Evolutionary conservation across 2,113 vertebrate species (phyloP).

Genomic region (Lagopus muta): DNA sequence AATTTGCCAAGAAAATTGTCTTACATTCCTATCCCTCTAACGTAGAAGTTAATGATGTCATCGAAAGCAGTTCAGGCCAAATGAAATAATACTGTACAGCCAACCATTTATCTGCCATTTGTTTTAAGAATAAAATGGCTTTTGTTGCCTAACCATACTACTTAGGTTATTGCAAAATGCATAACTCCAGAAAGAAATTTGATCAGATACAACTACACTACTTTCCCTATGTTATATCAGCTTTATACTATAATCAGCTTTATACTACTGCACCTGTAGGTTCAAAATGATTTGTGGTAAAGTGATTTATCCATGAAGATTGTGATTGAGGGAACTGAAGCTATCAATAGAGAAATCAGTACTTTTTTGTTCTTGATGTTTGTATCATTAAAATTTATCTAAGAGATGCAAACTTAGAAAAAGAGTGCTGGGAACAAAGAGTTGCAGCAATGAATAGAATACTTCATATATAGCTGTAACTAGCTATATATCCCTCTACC

Average conservation of each 20-base stretch:
- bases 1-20: conserved; percentile 44
- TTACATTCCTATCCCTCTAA: conserved; percentile 42
- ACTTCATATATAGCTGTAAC: background rate
- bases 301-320: conserved; percentile 8
- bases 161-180: conserved; percentile 17
- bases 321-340: background rate
- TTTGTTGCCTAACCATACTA: conserved; percentile 25
- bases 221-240: conserved; percentile 17
- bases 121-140: conserved; percentile 44
- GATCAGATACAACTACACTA: background rate
- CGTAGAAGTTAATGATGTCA: background rate
- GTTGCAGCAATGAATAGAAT: fast-evolving
- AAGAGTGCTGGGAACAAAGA: background rate
- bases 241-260: background rate
- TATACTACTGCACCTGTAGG: background rate
- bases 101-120: conserved; percentile 38
- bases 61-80: background rate
- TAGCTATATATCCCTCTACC: background rate
- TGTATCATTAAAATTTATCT: conserved; percentile 13
- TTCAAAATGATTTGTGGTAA: background rate
- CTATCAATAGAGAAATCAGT: background rate
- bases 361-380: background rate
- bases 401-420: background rate
- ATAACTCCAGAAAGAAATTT: conserved; percentile 27
- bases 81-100: conserved; percentile 6